A percentile compares a stretch with the other conserved stretches of the same genome.
Conservation (phyloP, 1,140 invertebrate species). For the Lutraria rhynchaena region DNA sequence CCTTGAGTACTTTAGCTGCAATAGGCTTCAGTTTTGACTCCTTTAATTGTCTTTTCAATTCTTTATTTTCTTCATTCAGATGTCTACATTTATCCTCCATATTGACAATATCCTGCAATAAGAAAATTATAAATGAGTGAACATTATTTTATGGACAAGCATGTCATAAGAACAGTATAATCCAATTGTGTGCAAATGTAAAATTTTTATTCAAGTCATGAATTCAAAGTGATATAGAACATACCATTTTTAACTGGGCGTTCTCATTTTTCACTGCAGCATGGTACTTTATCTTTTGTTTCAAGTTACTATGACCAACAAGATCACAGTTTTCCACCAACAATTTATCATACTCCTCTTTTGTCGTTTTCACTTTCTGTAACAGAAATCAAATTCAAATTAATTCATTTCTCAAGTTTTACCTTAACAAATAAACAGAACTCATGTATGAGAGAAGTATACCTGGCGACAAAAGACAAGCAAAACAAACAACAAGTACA, state of each 20-base stretch:
- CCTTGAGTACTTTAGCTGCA: not conserved
- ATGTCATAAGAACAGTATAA: too few relatives aligned
- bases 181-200: too few relatives aligned
- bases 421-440: too few relatives aligned
- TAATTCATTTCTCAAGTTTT: too few relatives aligned
- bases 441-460: too few relatives aligned
- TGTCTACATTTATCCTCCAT: not conserved
- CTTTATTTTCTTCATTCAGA: not conserved
- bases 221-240: too few relatives aligned
- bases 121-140: not conserved
- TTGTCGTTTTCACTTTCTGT: too few relatives aligned
- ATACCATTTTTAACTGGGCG: not conserved
- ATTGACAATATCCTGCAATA: not conserved
- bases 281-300: conserved; percentile 15
- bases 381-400: too few relatives aligned
- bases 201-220: too few relatives aligned
- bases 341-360: not conserved
- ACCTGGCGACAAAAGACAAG: too few relatives aligned
- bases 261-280: conserved; percentile 8
- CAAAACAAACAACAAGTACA: too few relatives aligned
- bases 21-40: not conserved
- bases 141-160: not conserved
- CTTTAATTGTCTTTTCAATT: not conserved
- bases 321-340: not conserved
- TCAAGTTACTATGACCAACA: conserved; percentile 1